phyloP scores from a whole-genome alignment of 2,888 invertebrate genomes.

The Mylabris sibirica region DNA sequence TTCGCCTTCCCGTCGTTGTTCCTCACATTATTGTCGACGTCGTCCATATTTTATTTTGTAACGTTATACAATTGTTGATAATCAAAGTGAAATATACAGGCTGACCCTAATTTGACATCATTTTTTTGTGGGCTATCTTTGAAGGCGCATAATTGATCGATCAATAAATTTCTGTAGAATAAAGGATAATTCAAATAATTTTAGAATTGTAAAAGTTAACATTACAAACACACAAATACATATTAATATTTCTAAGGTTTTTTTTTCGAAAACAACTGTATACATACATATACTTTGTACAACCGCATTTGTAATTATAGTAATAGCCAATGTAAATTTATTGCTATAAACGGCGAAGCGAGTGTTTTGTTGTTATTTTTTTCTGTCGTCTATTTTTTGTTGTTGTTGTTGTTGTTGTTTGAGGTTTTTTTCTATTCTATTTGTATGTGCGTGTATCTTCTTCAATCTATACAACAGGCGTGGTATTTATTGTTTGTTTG shows the following conservation, averaged over 20 bases:
- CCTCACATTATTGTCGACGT: not conserved
- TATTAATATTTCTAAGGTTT: not conserved
- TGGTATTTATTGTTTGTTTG: slow-evolving; percentile 7
- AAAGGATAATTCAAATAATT: not conserved
- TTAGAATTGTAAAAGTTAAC: not conserved
- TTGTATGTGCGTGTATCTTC: not conserved
- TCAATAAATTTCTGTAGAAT: not conserved
- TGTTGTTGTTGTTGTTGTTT: not conserved
- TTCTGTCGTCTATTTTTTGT: not conserved
- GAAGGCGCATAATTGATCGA: not conserved
- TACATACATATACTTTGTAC: slow-evolving; percentile 5
- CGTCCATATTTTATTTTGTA: slow-evolving; percentile 12
- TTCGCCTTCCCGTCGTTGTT: slow-evolving; percentile 30
- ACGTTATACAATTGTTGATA: slow-evolving; percentile 7
- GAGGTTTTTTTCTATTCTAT: not conserved
- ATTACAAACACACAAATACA: not conserved
- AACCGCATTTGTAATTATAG: slow-evolving; percentile 16
- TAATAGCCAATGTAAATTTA: slow-evolving; percentile 14
- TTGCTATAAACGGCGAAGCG: slow-evolving; percentile 13
- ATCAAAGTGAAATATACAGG: not conserved
- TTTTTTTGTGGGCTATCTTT: not conserved
- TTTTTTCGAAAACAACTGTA: slow-evolving; percentile 1
- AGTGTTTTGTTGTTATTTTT: slow-evolving; percentile 11
- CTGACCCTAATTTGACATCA: not conserved
- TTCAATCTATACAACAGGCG: not conserved